Evolutionary conservation across 2,888 invertebrate genomes (phyloP).

Genomic region (Volucella zonaria): DNA sequence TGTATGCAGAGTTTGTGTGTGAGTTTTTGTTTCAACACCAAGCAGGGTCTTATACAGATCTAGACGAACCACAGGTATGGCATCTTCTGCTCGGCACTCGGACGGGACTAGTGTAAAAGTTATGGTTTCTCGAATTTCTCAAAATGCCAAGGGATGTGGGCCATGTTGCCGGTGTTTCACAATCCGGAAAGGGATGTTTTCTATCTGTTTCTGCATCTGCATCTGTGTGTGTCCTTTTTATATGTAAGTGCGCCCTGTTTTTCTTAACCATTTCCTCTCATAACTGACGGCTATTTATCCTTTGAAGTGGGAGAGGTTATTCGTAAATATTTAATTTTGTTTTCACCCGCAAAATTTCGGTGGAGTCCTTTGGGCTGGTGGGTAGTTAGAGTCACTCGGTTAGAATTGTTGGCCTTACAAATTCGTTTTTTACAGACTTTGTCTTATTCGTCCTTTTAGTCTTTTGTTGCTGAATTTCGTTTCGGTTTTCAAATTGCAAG

Average conservation of each 20-base stretch:
- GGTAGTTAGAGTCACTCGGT: too few relatives aligned
- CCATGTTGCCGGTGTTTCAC: background rate
- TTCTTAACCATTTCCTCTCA: slow-evolving; percentile 34
- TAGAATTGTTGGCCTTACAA: slow-evolving; percentile 33
- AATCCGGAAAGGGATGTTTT: background rate
- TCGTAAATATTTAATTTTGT: slow-evolving; percentile 65
- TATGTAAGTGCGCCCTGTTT: background rate
- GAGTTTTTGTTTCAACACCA: too few relatives aligned
- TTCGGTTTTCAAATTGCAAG: slow-evolving; percentile 18
- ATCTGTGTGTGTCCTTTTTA: background rate
- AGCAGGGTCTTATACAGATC: background rate
- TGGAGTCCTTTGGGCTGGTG: background rate
- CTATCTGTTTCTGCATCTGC: background rate
- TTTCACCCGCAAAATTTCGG: slow-evolving; percentile 46
- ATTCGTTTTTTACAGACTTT: background rate
- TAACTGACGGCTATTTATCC: slow-evolving; percentile 45
- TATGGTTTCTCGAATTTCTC: slow-evolving; percentile 8
- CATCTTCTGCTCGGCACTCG: background rate
- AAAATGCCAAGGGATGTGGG: slow-evolving; percentile 6
- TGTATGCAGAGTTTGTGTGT: background rate
- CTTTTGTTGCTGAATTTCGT: background rate
- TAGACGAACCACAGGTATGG: background rate
- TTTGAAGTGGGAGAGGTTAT: slow-evolving; percentile 3
- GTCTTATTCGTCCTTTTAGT: too few relatives aligned
- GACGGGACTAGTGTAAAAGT: slow-evolving; percentile 8